Evolutionary conservation across 2,888 invertebrate genomes (phyloP).

Genomic region (Tryphoninae sp.): DNA sequence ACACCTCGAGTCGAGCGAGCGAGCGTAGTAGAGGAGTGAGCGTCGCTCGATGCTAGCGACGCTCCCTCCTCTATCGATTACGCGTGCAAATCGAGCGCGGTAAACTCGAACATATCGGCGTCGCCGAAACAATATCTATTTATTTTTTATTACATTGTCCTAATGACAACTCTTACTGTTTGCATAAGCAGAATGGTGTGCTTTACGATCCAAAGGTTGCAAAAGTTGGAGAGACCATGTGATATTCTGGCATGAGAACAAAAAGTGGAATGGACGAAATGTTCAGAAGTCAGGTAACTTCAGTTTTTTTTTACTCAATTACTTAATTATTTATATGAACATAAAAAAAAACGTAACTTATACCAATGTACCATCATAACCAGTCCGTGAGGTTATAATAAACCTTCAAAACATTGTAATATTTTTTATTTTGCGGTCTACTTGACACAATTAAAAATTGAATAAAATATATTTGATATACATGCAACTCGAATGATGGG

Average conservation of each 20-base stretch:
- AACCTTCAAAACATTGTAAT: no score
- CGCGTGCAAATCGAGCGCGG: no score
- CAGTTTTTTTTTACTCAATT: neutral
- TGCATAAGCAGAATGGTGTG: neutral
- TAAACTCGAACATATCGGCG: no score
- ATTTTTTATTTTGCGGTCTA: no score
- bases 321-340: neutral
- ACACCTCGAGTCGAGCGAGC: no score
- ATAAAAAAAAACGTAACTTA: neutral
- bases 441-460: no score
- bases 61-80: no score
- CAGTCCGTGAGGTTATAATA: neutral
- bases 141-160: slow-evolving; percentile 1
- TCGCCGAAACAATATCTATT: neutral
- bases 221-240: neutral
- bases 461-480: no score
- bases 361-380: slow-evolving; percentile 3
- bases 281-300: neutral
- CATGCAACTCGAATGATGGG: no score
- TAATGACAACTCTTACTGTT: neutral
- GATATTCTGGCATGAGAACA: slow-evolving; percentile 1
- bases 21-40: no score
- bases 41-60: no score
- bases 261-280: neutral
- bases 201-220: neutral